Base-by-base conservation (phyloP, 2,888 invertebrate species). In the Spodoptera picta region DNA sequence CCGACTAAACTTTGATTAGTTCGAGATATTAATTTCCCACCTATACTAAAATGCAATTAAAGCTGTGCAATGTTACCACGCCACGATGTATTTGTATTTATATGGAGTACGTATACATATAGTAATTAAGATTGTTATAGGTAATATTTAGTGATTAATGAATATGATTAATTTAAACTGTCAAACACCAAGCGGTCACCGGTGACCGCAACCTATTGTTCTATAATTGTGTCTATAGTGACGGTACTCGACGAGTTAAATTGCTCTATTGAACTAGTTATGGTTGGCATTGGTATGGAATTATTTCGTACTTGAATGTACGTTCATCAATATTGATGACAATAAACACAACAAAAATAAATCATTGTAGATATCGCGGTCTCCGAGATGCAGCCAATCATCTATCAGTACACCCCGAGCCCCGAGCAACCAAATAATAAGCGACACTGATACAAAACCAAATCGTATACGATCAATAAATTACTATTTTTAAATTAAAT, bases 1-100 rank as follows among this genome's bases (percentile, higher is more conserved):
- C 84, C 76, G 82, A 85, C 85, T 83, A 88, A 74, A 90, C 88
- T 90, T 90, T 88, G 89, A 89, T 90, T 90, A 90, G 88, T 90
- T 89, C 81, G 81, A 82, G 87, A 86, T 88, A 89, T 90, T 88
- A 87, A 90, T 89, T 88, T 87, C 82, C 84, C 81, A 80, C 83
- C 83, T 82, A 82, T 84, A 85, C 84, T 88, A 80, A 77, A 86
- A 87, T 86, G 84, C 85, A 87, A 87, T 87, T 83, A 85, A 78
- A 82, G 72, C 73, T 74, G 64, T 73, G 68, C 68, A 75, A 65
- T 75, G 60, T 60, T 74, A 60, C 53, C 62, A 62, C 46, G 43
- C 54, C 54, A 65, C 50, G 56, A 73, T 57, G 51, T 65, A 24
- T 60, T 64, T 60, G 56, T 59, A 68, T 59, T 61, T 57, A 65